Evolutionary conservation across 2,113 vertebrate genomes (phyloP).

Genomic region (Pachypanchax playfairii): DNA sequence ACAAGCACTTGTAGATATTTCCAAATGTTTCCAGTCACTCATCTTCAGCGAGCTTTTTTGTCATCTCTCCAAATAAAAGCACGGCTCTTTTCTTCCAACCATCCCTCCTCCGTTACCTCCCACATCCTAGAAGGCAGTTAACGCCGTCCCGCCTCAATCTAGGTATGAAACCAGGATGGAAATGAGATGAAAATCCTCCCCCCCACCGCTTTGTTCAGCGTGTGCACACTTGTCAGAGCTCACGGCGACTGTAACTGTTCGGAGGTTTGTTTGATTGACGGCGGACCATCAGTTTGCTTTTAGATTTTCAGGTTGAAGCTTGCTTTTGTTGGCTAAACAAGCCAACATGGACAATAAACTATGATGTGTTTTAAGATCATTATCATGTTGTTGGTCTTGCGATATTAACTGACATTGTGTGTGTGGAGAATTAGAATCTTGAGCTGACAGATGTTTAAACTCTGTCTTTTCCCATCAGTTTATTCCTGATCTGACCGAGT

Average conservation of each 20-base stretch:
- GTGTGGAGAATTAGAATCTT: not conserved
- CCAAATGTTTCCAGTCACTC: conserved; percentile 55
- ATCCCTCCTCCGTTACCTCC: conserved; percentile 12
- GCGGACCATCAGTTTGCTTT: conserved; percentile 15
- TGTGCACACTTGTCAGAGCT: conserved; percentile 54
- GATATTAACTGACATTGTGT: conserved; percentile 23
- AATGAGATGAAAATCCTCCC: conserved; percentile 82
- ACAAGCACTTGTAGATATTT: not conserved
- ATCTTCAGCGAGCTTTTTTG: conserved; percentile 44
- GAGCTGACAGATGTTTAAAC: conserved; percentile 4
- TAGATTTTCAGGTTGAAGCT: conserved; percentile 6
- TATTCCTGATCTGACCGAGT: not conserved
- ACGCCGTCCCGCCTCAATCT: conserved; percentile 37
- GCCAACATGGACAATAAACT: conserved; percentile 42
- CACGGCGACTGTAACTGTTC: conserved; percentile 34
- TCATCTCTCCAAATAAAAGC: conserved; percentile 56
- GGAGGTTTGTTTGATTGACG: conserved; percentile 24
- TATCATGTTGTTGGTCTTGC: conserved; percentile 30
- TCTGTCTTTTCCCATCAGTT: too few relatives aligned
- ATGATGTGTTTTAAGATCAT: conserved; percentile 56
- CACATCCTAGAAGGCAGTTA: conserved; percentile 58
- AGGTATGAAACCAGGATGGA: conserved; percentile 68
- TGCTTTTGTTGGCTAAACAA: conserved; percentile 61
- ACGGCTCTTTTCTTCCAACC: not conserved
- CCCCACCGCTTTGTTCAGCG: conserved; percentile 34